Evolutionary conservation across 2,888 invertebrate species (phyloP), one percentile per base, ranked within the genome.

Genomic region (Gonocerus acuteangulatus): DNA sequence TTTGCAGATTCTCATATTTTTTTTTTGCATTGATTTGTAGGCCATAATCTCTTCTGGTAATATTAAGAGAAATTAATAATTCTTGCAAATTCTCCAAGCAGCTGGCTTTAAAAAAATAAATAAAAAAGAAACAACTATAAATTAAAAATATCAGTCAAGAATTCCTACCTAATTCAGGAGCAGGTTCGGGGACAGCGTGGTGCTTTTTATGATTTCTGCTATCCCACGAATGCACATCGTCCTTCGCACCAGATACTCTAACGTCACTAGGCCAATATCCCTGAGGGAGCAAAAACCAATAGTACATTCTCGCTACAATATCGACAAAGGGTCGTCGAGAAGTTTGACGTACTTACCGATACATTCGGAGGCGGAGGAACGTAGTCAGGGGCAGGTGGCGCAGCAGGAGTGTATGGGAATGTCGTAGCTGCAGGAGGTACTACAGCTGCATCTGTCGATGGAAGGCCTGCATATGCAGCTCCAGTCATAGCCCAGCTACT

Each of bases 381-480:
- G 39, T 56, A 36, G n/a, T 60, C 60, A 3, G 56, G 21, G 18
- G 60, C 51, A n/a, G 52, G 16, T 18, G 44, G 36, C 23, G 49
- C 34, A 18, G 65, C 27, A 7, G 60, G 51, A 34, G 19, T 48
- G 22, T 42, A 64, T 11, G 63, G 48, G 36, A 58, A 64, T 13
- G 59, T 32, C 6, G 64, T 62, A n/a, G 64, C 56, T 18, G 61
- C 45, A 19, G 60, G 62, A 13, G 48, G 34, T 6, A 59, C 54
- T 19, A 54, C 51, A n/a, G 64, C 48, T 19, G 54, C 39, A 27
- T 60, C 48, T 2, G 60, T 49, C 7, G 34, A 27, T 16, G 62
- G 62, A 7, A 61, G 36, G 3, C 60, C 39, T 6, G 62, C 15
- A 45, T 62, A 62, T 13, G 60, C 56, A 34, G 59, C 27, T 21